These are phyloP conservation scores for Limnephilus auricula DNA, from an alignment of 2,888 invertebrate species.

Conservation along the genomic window DNA sequence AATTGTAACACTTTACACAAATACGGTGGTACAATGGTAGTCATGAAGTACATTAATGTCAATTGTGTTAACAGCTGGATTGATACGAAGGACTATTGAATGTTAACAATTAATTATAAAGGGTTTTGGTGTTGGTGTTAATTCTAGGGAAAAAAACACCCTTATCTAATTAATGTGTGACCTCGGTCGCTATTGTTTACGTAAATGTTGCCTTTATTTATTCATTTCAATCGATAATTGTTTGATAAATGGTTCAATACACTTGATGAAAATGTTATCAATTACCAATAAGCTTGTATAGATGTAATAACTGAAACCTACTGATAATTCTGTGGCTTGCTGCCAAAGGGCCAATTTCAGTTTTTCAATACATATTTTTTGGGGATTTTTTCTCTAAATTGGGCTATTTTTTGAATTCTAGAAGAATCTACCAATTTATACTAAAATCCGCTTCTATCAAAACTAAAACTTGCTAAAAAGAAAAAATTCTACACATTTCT, in stretches of 20 bases:
- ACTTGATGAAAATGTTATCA: background rate
- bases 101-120: background rate
- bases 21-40: too few relatives aligned
- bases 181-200: background rate
- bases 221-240: background rate
- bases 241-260: background rate
- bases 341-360: too few relatives aligned
- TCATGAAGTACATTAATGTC: background rate
- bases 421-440: too few relatives aligned
- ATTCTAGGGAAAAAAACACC: background rate
- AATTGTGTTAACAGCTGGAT: background rate
- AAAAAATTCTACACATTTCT: too few relatives aligned
- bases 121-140: background rate
- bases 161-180: background rate
- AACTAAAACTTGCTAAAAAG: too few relatives aligned
- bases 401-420: too few relatives aligned
- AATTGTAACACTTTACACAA: too few relatives aligned
- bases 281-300: background rate
- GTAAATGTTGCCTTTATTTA: background rate
- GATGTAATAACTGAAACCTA: background rate
- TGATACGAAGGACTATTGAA: background rate
- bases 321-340: background rate
- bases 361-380: too few relatives aligned
- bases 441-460: too few relatives aligned
- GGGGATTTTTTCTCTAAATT: too few relatives aligned